Conservation (phyloP, 2,113 vertebrate genomes). For the Promerops cafer region DNA sequence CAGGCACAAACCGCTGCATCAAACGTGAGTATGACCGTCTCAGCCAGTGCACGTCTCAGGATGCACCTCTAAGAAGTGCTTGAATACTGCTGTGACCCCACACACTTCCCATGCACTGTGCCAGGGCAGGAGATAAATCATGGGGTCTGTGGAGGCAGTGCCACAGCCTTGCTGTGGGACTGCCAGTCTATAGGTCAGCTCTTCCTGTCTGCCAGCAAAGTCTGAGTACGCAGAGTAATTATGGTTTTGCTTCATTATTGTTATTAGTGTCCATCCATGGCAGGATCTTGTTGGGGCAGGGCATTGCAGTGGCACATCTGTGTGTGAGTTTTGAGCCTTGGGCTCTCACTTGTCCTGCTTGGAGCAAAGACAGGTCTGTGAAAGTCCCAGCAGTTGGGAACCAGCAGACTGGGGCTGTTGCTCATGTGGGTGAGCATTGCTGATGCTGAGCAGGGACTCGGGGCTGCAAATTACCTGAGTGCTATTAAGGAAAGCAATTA, state of each 20-base stretch:
- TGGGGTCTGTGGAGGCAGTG: background rate
- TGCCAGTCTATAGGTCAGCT: background rate
- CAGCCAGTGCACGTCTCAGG: rapidly evolving
- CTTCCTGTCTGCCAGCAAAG: background rate
- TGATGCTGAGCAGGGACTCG: background rate
- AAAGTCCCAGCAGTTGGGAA: background rate
- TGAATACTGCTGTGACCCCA: rapidly evolving
- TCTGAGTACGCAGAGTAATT: background rate
- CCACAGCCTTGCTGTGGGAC: background rate
- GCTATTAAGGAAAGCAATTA: background rate
- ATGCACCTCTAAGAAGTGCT: background rate
- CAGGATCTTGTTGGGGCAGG: background rate
- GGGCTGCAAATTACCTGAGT: background rate
- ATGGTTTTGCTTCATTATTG: background rate
- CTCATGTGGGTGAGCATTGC: background rate
- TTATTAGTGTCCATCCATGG: background rate
- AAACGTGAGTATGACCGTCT: slow-evolving; percentile 84
- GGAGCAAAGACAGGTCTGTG: background rate
- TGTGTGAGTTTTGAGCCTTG: background rate
- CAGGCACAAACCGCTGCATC: slow-evolving; percentile 88
- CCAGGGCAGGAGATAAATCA: background rate
- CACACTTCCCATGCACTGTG: rapidly evolving
- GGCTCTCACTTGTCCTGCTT: background rate
- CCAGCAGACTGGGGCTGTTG: background rate
- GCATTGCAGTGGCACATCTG: background rate